Base-by-base conservation (phyloP, 2,888 invertebrate species). In the Mesodorylaimus sp. region DNA sequence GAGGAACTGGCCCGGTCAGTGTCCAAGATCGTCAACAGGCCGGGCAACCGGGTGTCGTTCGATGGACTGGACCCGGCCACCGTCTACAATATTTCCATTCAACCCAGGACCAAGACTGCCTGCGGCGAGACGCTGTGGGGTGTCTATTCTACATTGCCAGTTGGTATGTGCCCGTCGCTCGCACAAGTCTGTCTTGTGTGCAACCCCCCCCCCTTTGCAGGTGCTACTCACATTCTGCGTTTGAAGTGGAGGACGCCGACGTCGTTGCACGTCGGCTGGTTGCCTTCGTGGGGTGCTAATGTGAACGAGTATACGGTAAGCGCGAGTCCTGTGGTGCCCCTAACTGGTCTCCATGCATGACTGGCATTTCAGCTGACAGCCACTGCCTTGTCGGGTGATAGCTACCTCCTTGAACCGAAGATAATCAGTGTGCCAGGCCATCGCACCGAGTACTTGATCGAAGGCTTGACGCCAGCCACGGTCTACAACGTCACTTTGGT, bases 31-130 rank as follows among this genome's bases (percentile, higher is more conserved):
- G n/a, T n/a, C n/a, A n/a, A n/a, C n/a, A n/a, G n/a, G n/a, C n/a
- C n/a, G n/a, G n/a, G n/a, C n/a, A 61, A 59, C 50, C 57, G 60
- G 13, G 63, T 65, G 52, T 57, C 57, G 29, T 64, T 64, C 53
- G 57, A 57, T 41, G 62, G 60, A 36, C 55, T 65, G 19, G 53
- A 44, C 1, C 63, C 65, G 2, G 59, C 61, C 26, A 62, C 63
- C 26, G 55, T 61, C 52, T 65, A 65, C 58, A 64, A 65, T 52
- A 65, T 65, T 55, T 66, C 65, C 3, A 65, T 65, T 1, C 62
- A 64, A 54, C 62, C 61, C n/a, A 64, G 61, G 23, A 65, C 65
- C 16, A 43, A 50, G n/a, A 19, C 29, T 13, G 45, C 48, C 2
- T 54, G 28, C 39, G 51, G 53, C 52, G 58, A 57, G 39, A 55